Evolutionary conservation across 2,888 invertebrate species (phyloP).

Genomic region (Nebria salina): DNA sequence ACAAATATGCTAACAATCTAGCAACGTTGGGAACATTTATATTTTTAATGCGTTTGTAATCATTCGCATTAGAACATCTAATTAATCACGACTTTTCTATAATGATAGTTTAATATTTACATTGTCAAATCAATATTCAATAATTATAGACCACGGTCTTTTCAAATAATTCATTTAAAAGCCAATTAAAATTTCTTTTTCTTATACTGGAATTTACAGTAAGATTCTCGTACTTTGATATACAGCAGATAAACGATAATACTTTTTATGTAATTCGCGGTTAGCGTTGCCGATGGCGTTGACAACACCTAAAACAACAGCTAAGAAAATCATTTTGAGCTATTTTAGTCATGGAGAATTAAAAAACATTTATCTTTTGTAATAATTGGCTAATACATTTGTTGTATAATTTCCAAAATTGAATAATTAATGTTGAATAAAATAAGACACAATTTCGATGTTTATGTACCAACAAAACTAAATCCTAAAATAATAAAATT

Average conservation of each 20-base stretch:
- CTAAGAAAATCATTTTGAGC: no score
- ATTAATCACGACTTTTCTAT: conserved; percentile 34
- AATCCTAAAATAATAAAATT: no score
- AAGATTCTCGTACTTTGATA: not conserved
- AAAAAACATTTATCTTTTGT: no score
- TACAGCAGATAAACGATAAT: not conserved
- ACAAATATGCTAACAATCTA: conserved; percentile 6
- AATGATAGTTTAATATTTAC: conserved; percentile 35
- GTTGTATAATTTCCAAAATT: no score
- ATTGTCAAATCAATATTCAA: conserved; percentile 24
- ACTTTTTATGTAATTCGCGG: no score
- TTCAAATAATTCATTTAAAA: not conserved
- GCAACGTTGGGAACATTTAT: conserved; percentile 7
- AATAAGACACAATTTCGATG: no score
- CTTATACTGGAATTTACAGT: not conserved
- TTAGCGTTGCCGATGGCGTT: no score
- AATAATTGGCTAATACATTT: no score
- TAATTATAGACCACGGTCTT: conserved; percentile 3
- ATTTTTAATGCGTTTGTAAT: conserved; percentile 33
- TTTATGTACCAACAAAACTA: no score
- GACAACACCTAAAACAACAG: no score
- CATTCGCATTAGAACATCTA: conserved; percentile 32
- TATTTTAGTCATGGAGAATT: no score
- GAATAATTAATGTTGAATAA: no score
- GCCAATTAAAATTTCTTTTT: not conserved